Evolutionary conservation across 2,888 invertebrate species (phyloP).

Genomic region (Tenthredo mesomela): DNA sequence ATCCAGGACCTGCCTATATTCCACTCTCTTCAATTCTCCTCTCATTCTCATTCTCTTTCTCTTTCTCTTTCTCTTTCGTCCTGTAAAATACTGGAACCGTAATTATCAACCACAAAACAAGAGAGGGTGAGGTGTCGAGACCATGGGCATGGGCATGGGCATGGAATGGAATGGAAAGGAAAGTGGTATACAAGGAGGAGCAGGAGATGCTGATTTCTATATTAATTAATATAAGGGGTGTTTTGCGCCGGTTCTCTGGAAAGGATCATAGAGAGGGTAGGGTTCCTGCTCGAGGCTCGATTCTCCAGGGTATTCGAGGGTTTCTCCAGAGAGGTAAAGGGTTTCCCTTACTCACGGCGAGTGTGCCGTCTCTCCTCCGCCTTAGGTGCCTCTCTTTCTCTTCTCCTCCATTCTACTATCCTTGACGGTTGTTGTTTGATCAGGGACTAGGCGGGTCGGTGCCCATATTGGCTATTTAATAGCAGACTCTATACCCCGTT

Average conservation of each 20-base stretch:
- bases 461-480: slow-evolving; percentile 29
- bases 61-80: neutral
- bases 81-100: slow-evolving; percentile 43
- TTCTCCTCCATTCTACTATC: neutral
- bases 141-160: neutral
- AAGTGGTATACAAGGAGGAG: slow-evolving; percentile 31
- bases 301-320: slow-evolving; percentile 37
- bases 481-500: neutral
- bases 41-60: too few relatives aligned
- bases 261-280: neutral
- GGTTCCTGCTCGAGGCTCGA: slow-evolving; percentile 7
- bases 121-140: slow-evolving; percentile 19
- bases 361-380: slow-evolving; percentile 7
- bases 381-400: neutral
- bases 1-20: slow-evolving; percentile 1
- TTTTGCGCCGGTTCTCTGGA: slow-evolving; percentile 31
- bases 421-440: slow-evolving; percentile 23
- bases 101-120: slow-evolving; percentile 51
- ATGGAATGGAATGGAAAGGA: neutral
- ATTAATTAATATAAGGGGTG: slow-evolving; percentile 48
- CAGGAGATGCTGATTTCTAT: slow-evolving; percentile 47
- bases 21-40: neutral
- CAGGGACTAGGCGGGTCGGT: neutral
- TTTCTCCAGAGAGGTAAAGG: slow-evolving; percentile 25
- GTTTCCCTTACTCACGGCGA: slow-evolving; percentile 21